phyloP scores from a whole-genome alignment of 2,113 vertebrate species.

The Rattus rattus region DNA sequence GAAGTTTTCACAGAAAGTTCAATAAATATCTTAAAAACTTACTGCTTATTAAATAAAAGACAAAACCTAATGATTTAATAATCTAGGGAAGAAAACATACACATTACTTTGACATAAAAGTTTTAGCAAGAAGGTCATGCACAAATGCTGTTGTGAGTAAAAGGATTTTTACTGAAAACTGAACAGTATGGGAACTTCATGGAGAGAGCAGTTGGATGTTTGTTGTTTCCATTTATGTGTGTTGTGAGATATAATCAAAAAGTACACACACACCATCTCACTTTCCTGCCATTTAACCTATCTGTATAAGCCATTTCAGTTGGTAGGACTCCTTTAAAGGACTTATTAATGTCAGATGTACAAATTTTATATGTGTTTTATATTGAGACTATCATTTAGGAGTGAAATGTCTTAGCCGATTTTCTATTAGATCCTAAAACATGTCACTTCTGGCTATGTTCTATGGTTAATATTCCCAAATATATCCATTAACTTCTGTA shows the following conservation, averaged over 20 bases:
- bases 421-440: conserved; percentile 14
- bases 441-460: not conserved
- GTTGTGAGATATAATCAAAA: conserved; percentile 25
- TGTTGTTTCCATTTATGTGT: not conserved
- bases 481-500: conserved; percentile 14
- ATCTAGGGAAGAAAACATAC: not conserved
- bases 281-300: conserved; percentile 4
- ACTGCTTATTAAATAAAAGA: not conserved
- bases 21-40: conserved; percentile 41
- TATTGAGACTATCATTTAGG: conserved; percentile 1
- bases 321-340: not conserved
- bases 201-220: not conserved
- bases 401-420: conserved; percentile 30
- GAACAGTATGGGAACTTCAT: not conserved
- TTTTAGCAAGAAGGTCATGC: not conserved
- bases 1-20: conserved; percentile 35
- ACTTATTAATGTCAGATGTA: not conserved
- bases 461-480: not conserved
- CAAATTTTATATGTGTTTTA: not conserved
- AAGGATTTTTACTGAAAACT: not conserved
- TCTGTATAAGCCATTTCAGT: not conserved
- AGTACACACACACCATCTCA: not conserved
- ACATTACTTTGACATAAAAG: not conserved
- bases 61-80: not conserved
- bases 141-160: not conserved